Conservation (phyloP, 2,113 vertebrate species). For the Ardeotis arabs region DNA sequence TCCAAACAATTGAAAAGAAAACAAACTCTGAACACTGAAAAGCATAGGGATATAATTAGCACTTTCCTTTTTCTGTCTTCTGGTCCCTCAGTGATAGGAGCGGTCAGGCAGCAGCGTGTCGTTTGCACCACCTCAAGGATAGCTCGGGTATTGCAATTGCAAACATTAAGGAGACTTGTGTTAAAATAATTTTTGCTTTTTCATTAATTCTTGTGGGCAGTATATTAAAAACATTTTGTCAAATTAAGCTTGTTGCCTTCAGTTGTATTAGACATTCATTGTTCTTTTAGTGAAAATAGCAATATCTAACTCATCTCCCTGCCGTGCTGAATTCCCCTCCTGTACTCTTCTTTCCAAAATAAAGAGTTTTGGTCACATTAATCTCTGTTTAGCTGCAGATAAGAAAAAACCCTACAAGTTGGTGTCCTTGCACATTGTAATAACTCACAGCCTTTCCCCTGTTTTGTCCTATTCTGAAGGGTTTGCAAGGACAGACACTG, state of each 20-base stretch:
- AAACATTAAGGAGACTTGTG: rapidly evolving
- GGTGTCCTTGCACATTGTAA: rapidly evolving
- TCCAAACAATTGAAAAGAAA: background rate
- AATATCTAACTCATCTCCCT: background rate
- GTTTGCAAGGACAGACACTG: background rate
- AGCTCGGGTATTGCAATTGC: background rate
- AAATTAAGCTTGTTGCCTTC: background rate
- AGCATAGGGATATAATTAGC: background rate
- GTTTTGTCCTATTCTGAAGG: rapidly evolving
- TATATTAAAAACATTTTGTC: rapidly evolving
- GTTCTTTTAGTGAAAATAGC: background rate
- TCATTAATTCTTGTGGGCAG: background rate
- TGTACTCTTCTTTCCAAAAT: background rate
- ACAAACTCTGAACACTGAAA: background rate
- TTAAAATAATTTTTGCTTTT: background rate
- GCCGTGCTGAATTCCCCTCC: background rate
- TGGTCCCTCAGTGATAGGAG: background rate
- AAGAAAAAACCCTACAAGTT: background rate
- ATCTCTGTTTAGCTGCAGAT: background rate
- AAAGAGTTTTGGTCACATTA: rapidly evolving
- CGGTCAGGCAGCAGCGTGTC: background rate
- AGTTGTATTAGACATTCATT: no score
- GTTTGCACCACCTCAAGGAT: slow-evolving; percentile 40
- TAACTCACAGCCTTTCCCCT: background rate
- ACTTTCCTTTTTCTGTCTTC: background rate